phyloP scores from a whole-genome alignment of 1,140 invertebrate genomes.

The Penaeus chinensis region DNA sequence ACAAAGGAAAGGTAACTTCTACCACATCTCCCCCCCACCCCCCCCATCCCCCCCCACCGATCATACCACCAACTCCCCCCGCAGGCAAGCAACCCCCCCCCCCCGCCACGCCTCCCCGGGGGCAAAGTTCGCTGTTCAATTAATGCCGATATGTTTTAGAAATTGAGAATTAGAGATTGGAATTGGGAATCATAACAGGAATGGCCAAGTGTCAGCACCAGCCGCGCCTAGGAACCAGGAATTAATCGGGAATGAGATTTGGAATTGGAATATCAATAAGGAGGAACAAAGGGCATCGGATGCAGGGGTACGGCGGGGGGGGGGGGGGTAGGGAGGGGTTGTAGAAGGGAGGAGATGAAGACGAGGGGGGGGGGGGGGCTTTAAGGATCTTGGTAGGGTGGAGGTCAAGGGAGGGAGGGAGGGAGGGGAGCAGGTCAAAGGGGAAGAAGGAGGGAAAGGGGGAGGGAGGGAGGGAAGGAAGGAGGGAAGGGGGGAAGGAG shows the following conservation, averaged over 20 bases:
- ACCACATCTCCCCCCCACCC: too few species aligned
- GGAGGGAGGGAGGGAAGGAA: not conserved
- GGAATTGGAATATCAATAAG: constrained; percentile 60
- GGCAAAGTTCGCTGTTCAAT: constrained; percentile 52
- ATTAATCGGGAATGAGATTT: constrained; percentile 62
- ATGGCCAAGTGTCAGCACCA: constrained; percentile 56
- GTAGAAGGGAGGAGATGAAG: not conserved
- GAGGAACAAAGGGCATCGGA: constrained; percentile 47
- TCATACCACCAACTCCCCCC: not conserved
- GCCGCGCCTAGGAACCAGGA: constrained; percentile 58
- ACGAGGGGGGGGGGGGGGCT: not conserved
- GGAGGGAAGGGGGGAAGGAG: not conserved
- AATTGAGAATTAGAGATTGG: constrained; percentile 60
- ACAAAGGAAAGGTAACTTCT: too few species aligned
- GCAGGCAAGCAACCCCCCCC: not conserved
- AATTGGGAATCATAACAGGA: constrained; percentile 61
- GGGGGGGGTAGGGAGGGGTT: not conserved
- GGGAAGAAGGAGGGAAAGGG: not conserved
- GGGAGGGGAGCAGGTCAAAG: not conserved
- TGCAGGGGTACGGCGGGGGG: not conserved
- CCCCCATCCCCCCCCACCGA: not conserved
- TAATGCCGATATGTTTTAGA: constrained; percentile 61
- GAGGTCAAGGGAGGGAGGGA: not conserved
- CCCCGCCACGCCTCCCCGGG: not conserved
- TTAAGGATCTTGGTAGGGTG: not conserved